A percentile compares a stretch with the other conserved stretches of the same genome.
Evolutionary conservation across 1,140 invertebrate species (phyloP).

Genomic region (Polyergus mexicanus): DNA sequence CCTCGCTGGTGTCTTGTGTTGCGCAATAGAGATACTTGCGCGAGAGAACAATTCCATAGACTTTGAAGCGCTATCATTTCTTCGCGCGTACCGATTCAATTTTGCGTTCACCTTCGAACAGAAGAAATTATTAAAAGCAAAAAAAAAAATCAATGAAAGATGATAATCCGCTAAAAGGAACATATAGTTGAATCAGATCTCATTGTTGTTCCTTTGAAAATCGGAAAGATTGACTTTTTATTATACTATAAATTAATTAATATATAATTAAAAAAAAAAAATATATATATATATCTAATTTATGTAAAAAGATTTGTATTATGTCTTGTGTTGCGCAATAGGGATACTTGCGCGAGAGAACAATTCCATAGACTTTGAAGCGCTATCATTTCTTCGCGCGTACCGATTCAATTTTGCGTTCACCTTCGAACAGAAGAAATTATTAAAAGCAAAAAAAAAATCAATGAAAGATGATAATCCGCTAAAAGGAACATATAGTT

Average conservation of each 20-base stretch:
- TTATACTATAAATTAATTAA: too few relatives aligned
- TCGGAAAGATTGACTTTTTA: too few relatives aligned
- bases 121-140: not conserved
- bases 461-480: not conserved
- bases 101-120: not conserved
- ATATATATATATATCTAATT: too few relatives aligned
- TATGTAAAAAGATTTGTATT: too few relatives aligned
- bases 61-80: not conserved
- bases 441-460: not conserved
- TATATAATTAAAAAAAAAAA: too few relatives aligned
- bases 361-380: not conserved
- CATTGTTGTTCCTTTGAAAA: too few relatives aligned
- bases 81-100: not conserved
- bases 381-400: not conserved
- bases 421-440: not conserved
- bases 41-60: not conserved
- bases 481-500: not conserved
- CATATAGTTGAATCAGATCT: too few relatives aligned
- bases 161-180: not conserved
- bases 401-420: not conserved
- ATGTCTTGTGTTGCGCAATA: conserved; percentile 33
- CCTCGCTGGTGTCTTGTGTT: conserved; percentile 17
- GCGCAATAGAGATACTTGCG: conserved; percentile 10
- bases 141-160: not conserved
- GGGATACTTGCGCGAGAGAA: not conserved